A percentile compares a stretch with the other conserved stretches of the same genome.
Evolutionary conservation across 2,113 vertebrate species (phyloP).

Genomic region (Menura novaehollandiae): DNA sequence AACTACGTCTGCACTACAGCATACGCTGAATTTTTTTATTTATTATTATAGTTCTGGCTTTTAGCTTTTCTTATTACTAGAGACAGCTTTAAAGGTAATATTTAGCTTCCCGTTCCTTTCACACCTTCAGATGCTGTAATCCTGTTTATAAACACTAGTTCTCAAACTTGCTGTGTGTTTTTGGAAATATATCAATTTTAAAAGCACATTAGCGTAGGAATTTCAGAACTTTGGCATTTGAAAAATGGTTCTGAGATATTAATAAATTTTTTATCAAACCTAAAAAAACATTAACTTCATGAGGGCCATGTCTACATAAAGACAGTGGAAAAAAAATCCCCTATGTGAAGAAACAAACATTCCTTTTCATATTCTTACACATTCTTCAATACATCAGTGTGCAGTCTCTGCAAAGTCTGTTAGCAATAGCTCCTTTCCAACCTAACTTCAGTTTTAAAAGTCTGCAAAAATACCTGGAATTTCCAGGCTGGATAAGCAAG

Average conservation of each 20-base stretch:
- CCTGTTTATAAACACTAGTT: not conserved
- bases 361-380: not conserved
- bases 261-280: not conserved
- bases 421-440: not conserved
- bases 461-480: not conserved
- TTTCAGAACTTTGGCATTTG: not conserved
- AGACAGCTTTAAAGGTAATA: not conserved
- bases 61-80: not conserved
- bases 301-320: not conserved
- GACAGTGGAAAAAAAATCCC: rapidly evolving
- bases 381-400: not conserved
- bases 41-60: not conserved
- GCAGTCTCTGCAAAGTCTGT: not conserved
- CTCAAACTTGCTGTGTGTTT: not conserved
- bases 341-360: not conserved
- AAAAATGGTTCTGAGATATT: not conserved
- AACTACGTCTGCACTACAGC: not conserved
- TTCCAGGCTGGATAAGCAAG: not conserved
- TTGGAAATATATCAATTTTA: not conserved
- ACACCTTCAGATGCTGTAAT: not conserved
- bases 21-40: not conserved
- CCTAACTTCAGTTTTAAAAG: not conserved
- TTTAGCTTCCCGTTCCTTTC: not conserved
- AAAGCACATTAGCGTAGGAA: not conserved
- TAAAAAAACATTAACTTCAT: not conserved